Percentiles rank a stretch among this genome's conserved stretches.
Conservation (phyloP, 2,888 invertebrate genomes). For the Abscondita cerata region DNA sequence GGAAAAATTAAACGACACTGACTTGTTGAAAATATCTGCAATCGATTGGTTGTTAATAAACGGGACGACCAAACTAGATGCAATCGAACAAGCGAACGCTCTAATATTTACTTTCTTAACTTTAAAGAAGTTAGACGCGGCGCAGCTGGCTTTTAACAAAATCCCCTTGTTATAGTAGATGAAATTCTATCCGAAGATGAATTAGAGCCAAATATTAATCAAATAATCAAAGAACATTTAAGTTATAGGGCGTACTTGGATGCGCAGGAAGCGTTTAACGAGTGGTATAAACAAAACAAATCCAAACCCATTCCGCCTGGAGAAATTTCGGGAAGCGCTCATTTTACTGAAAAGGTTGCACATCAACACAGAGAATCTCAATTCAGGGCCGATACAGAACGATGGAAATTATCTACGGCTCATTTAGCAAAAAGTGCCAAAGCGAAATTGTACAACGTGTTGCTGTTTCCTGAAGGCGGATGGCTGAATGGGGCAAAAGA, state of each 20-base stretch:
- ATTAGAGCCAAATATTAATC: conserved; percentile 60
- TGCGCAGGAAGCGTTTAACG: conserved; percentile 85
- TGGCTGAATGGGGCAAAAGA: conserved; percentile 81
- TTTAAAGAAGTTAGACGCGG: conserved; percentile 82
- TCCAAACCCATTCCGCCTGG: conserved; percentile 77
- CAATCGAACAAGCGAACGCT: conserved; percentile 87
- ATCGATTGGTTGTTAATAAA: conserved; percentile 89
- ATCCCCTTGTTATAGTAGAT: conserved; percentile 69
- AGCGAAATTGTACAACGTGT: conserved; percentile 81
- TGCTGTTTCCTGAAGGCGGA: conserved; percentile 88
- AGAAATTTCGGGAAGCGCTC: conserved; percentile 64
- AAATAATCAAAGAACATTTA: conserved; percentile 79
- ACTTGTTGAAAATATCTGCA: conserved; percentile 76
- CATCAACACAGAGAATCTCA: conserved; percentile 84
- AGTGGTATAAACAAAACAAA: conserved; percentile 87
- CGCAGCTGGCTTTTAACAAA: conserved; percentile 77
- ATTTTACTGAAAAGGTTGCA: conserved; percentile 88
- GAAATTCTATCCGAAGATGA: conserved; percentile 61
- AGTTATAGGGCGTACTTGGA: conserved; percentile 88
- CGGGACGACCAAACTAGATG: conserved; percentile 78
- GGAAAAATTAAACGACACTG: conserved; percentile 66
- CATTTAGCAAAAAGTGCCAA: conserved; percentile 71
- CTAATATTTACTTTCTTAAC: conserved; percentile 86
- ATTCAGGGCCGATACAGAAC: conserved; percentile 77
- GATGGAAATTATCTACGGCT: conserved; percentile 74